Conservation (phyloP, 2,113 vertebrate genomes). For the Noturus placidus region DNA sequence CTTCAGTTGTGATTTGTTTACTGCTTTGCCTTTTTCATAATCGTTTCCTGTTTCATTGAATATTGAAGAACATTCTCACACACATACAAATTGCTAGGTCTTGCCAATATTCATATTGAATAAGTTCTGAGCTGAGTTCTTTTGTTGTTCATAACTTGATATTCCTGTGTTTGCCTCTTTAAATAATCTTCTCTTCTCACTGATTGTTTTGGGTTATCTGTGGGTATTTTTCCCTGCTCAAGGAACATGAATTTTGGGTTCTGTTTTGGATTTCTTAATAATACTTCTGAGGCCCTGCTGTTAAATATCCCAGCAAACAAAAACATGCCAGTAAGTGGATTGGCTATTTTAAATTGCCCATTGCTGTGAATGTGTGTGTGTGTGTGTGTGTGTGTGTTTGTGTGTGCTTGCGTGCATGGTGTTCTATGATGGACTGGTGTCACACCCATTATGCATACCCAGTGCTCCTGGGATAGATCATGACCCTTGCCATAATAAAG, state of each 20-base stretch:
- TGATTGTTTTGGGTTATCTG: too few species aligned
- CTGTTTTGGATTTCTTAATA: not conserved
- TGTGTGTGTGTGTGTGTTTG: too few species aligned
- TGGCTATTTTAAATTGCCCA: not conserved
- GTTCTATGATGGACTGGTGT: not conserved
- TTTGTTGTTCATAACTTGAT: not conserved
- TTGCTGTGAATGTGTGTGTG: not conserved
- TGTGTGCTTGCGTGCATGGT: too few species aligned
- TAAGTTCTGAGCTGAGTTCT: not conserved
- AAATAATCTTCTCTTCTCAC: not conserved
- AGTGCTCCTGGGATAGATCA: not conserved
- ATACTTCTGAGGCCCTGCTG: not conserved
- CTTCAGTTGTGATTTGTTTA: not conserved
- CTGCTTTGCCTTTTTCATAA: not conserved
- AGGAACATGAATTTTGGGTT: not conserved
- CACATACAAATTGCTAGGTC: not conserved
- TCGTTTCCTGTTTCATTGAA: not conserved
- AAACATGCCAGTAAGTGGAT: constrained; percentile 1
- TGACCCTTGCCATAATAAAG: not conserved
- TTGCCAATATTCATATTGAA: not conserved
- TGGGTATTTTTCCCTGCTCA: not conserved
- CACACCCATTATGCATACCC: not conserved
- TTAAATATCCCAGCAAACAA: not conserved
- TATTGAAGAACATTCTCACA: not conserved
- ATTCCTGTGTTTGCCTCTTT: not conserved